Evolutionary conservation across 2,113 vertebrate genomes (phyloP).

Genomic region (Varanus salvator): DNA sequence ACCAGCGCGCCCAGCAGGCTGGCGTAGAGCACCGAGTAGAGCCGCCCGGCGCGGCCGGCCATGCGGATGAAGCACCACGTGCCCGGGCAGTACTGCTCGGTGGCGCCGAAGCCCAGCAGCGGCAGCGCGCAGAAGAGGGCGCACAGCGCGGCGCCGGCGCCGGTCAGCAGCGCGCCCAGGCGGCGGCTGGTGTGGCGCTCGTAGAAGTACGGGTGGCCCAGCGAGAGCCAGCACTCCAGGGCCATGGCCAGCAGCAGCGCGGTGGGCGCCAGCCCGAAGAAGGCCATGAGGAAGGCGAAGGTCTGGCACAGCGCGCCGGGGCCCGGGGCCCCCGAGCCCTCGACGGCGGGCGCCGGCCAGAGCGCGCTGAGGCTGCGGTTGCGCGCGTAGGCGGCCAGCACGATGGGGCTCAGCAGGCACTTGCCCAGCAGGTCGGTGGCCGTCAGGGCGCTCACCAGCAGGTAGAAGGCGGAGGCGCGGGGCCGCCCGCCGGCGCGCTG

Average conservation of each 20-base stretch:
- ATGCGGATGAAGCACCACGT: constrained; percentile 85
- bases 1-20: constrained; percentile 76
- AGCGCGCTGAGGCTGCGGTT: constrained; percentile 78
- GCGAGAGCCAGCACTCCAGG: constrained; percentile 80
- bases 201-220: constrained; percentile 83
- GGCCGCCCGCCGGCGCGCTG: constrained; percentile 40
- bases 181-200: constrained; percentile 69
- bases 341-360: background rate
- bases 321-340: background rate
- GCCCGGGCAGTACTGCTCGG: constrained; percentile 81
- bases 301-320: constrained; percentile 70
- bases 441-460: constrained; percentile 78
- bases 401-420: constrained; percentile 80
- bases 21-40: constrained; percentile 81
- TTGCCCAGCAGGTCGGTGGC: constrained; percentile 83
- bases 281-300: constrained; percentile 81
- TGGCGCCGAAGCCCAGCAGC: constrained; percentile 71
- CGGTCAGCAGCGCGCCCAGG: constrained; percentile 55
- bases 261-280: constrained; percentile 82
- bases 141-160: constrained; percentile 62
- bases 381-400: constrained; percentile 80
- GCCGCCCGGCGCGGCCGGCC: constrained; percentile 24
- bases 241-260: constrained; percentile 83
- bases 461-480: constrained; percentile 75
- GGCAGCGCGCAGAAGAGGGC: constrained; percentile 79